Percentiles rank a stretch among this genome's conserved stretches.
These are phyloP conservation scores for Peromyscus polionotus DNA, from an alignment of 2,113 vertebrate species.

Conservation along the genomic window DNA sequence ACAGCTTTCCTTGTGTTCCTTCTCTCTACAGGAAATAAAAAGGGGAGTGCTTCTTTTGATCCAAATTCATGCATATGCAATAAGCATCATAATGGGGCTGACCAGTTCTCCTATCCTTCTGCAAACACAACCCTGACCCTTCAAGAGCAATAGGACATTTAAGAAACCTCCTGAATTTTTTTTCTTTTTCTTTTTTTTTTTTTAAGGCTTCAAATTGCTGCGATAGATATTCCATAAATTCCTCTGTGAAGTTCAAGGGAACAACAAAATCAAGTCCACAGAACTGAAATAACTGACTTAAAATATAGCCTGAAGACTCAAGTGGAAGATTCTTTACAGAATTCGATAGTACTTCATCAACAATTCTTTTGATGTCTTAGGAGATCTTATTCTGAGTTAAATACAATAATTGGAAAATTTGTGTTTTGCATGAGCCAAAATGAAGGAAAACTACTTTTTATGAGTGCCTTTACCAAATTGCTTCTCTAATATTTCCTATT, in stretches of 20 bases:
- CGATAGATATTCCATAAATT: background rate
- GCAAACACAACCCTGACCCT: background rate
- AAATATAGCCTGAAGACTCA: background rate
- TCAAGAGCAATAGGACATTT: background rate
- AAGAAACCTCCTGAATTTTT: background rate
- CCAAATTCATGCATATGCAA: background rate
- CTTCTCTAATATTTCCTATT: conserved; percentile 8
- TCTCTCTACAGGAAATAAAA: background rate
- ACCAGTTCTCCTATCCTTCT: background rate
- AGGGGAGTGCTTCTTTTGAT: background rate
- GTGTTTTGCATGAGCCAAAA: background rate
- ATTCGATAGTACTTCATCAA: background rate
- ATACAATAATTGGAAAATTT: background rate
- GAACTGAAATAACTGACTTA: background rate
- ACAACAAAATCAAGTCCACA: background rate
- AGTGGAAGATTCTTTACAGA: background rate
- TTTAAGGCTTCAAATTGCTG: background rate
- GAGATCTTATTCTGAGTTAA: background rate
- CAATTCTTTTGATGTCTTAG: background rate
- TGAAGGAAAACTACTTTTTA: background rate
- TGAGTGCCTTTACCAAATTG: background rate
- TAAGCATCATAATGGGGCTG: background rate
- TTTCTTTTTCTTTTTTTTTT: too few relatives aligned
- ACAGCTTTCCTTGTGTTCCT: background rate
- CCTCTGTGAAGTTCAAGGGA: background rate